Conservation (phyloP, 2,113 vertebrate genomes). For the Brachyhypopomus gauderio region DNA sequence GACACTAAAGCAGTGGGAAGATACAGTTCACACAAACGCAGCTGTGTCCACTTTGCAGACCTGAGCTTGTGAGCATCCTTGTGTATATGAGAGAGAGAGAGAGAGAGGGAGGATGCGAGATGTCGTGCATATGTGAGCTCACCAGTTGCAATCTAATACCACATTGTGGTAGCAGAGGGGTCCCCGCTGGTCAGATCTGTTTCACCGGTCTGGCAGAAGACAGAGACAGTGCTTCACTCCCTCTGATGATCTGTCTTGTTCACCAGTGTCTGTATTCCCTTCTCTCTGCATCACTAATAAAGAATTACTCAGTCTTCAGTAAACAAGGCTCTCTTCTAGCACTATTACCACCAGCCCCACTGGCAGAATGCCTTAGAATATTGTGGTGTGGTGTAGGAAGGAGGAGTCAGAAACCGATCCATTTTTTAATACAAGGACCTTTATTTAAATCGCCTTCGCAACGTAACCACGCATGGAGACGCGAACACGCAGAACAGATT, state of each 20-base stretch:
- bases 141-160: background rate
- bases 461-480: too few relatives aligned
- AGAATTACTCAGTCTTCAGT: slow-evolving; percentile 15
- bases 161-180: background rate
- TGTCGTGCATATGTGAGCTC: background rate
- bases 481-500: too few relatives aligned
- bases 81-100: background rate
- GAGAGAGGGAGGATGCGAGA: background rate
- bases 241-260: slow-evolving; percentile 19
- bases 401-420: too few relatives aligned
- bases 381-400: too few relatives aligned
- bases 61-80: slow-evolving; percentile 4
- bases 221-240: slow-evolving; percentile 25
- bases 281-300: slow-evolving; percentile 21
- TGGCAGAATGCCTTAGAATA: background rate
- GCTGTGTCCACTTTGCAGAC: slow-evolving; percentile 19
- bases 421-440: too few relatives aligned
- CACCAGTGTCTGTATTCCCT: slow-evolving; percentile 2
- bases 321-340: background rate
- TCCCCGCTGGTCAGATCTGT: slow-evolving; percentile 13
- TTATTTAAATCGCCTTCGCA: too few relatives aligned
- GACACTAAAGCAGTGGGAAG: slow-evolving; percentile 10
- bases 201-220: background rate
- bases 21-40: background rate
- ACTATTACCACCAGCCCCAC: background rate